These are phyloP conservation scores for Anableps anableps DNA, from an alignment of 2,797 vertebrate species.

Conservation along the genomic window DNA sequence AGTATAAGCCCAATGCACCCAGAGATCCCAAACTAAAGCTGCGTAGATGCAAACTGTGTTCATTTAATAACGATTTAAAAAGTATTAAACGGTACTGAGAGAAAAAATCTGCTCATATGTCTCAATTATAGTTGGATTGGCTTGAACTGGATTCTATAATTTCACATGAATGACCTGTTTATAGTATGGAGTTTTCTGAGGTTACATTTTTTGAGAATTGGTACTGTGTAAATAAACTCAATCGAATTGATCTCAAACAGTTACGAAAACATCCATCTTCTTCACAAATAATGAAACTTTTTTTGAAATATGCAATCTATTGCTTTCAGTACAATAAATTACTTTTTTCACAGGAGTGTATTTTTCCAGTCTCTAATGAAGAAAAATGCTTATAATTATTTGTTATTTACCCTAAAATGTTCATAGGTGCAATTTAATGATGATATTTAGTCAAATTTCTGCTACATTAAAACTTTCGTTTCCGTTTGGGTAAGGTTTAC, in stretches of 20 bases:
- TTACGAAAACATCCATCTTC: not conserved
- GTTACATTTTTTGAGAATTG: not conserved
- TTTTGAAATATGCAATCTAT: not conserved
- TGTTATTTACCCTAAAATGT: not conserved
- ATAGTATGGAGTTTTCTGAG: not conserved
- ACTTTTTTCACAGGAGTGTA: not conserved
- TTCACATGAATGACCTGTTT: not conserved
- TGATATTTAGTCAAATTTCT: not conserved
- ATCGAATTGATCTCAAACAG: not conserved
- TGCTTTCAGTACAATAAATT: not conserved
- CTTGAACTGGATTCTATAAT: not conserved
- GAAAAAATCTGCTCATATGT: not conserved
- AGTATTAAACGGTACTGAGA: not conserved
- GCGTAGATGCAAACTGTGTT: not conserved
- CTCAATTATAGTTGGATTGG: not conserved
- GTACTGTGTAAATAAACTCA: not conserved
- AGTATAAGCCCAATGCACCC: not conserved
- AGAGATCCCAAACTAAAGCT: not conserved
- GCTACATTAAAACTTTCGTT: not conserved
- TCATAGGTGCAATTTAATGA: not conserved
- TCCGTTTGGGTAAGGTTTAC: not conserved
- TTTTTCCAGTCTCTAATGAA: not conserved
- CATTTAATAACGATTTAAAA: not conserved
- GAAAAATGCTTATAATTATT: not conserved
- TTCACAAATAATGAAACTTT: not conserved